Conservation (phyloP, 2,113 vertebrate species). For the Cephalopholis sonnerati region DNA sequence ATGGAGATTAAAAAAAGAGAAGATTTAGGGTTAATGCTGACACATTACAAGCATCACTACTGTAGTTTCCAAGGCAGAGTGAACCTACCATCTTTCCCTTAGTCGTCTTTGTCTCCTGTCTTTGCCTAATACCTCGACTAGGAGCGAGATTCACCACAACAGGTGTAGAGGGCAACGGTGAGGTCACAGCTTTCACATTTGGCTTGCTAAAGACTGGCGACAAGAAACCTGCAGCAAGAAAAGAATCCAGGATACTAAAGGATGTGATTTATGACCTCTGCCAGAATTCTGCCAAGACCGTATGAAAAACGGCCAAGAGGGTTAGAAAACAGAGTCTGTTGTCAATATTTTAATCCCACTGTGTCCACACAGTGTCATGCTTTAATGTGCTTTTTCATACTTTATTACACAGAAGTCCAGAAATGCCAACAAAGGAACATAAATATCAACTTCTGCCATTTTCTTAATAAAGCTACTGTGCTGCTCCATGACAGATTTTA, state of each 20-base stretch:
- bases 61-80: neutral
- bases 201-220: constrained; percentile 86
- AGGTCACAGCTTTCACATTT: constrained; percentile 85
- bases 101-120: constrained; percentile 46
- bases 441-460: constrained; percentile 47
- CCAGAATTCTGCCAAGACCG: constrained; percentile 77
- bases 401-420: constrained; percentile 58
- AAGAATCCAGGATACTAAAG: constrained; percentile 81
- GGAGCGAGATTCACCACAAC: constrained; percentile 75
- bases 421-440: constrained; percentile 51
- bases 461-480: constrained; percentile 14
- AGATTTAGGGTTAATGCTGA: neutral
- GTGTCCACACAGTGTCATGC: constrained; percentile 73
- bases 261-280: constrained; percentile 84
- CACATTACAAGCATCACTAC: neutral
- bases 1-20: neutral
- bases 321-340: constrained; percentile 73
- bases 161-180: constrained; percentile 77
- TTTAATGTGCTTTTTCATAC: constrained; percentile 49
- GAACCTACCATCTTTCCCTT: neutral
- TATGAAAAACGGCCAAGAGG: constrained; percentile 76
- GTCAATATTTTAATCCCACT: constrained; percentile 76
- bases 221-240: constrained; percentile 79
- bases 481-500: constrained; percentile 19
- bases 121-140: constrained; percentile 60